Evolutionary conservation across 1,140 invertebrate species (phyloP).

Genomic region (Zaprionus inermis): DNA sequence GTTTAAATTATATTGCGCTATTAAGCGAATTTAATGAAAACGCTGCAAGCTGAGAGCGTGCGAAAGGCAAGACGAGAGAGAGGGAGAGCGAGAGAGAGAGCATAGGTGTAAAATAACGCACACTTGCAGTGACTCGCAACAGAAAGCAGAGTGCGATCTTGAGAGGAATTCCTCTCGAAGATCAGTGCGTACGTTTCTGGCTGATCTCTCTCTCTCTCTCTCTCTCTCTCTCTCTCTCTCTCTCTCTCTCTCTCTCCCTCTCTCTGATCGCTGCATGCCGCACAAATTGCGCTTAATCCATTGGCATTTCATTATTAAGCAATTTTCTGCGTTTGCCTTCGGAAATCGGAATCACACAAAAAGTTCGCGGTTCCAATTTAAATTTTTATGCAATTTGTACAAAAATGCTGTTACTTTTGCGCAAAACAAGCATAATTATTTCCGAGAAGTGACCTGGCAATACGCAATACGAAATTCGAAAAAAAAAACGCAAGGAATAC

Average conservation of each 20-base stretch:
- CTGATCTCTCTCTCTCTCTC: neutral
- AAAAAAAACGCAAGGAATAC: neutral
- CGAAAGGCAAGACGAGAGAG: constrained; percentile 2
- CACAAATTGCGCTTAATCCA: constrained; percentile 80
- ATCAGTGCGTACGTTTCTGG: no score
- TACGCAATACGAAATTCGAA: neutral
- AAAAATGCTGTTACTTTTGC: constrained; percentile 82
- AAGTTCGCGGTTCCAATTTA: constrained; percentile 67
- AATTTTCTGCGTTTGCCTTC: constrained; percentile 58
- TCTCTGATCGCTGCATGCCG: constrained; percentile 48
- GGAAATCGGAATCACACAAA: constrained; percentile 35
- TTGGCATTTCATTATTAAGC: constrained; percentile 83
- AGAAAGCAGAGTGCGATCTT: constrained; percentile 40
- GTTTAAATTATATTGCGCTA: constrained; percentile 84
- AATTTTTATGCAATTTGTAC: constrained; percentile 84
- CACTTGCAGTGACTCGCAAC: constrained; percentile 30
- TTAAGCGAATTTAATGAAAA: constrained; percentile 84
- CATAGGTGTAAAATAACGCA: constrained; percentile 70
- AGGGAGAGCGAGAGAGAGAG: neutral
- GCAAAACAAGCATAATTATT: constrained; percentile 83
- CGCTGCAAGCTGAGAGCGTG: constrained; percentile 63
- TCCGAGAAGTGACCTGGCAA: constrained; percentile 60
- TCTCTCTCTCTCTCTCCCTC: neutral
- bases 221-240: neutral
- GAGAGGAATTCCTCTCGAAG: constrained; percentile 51